These are phyloP conservation scores for Echinometra lucunter DNA, from an alignment of 53 echinoderm and acorn worm genomes.

Conservation along the genomic window DNA sequence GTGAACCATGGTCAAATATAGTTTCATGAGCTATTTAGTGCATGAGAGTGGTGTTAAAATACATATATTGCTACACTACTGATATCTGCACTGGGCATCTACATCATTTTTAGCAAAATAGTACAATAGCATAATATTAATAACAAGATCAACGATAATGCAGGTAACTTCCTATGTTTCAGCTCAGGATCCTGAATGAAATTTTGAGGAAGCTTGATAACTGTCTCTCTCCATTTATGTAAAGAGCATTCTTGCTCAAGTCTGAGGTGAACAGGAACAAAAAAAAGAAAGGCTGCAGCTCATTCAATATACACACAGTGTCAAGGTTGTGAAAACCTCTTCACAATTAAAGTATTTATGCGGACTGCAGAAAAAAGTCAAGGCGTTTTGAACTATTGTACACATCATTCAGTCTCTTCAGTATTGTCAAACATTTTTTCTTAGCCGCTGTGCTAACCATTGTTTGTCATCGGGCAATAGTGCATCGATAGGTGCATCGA, in stretches of 20 bases:
- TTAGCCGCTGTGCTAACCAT: conserved; percentile 32
- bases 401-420: neutral
- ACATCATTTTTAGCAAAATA: neutral
- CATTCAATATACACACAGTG: neutral
- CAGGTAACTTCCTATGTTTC: neutral
- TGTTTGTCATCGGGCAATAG: no score
- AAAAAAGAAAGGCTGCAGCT: neutral
- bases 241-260: neutral
- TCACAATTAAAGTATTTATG: neutral
- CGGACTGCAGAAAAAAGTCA: neutral
- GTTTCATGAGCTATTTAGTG: neutral
- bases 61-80: no score
- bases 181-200: neutral
- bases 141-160: neutral
- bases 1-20: neutral
- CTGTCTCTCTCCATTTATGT: neutral
- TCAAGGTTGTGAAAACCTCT: neutral
- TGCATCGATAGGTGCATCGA: no score
- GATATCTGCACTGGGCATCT: neutral
- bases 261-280: neutral
- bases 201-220: neutral
- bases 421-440: conserved; percentile 50
- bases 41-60: no score
- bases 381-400: neutral
- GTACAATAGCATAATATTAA: neutral